These are phyloP conservation scores for Ennomos fuscantarius DNA, from an alignment of 2,888 invertebrate species.

Conservation along the genomic window DNA sequence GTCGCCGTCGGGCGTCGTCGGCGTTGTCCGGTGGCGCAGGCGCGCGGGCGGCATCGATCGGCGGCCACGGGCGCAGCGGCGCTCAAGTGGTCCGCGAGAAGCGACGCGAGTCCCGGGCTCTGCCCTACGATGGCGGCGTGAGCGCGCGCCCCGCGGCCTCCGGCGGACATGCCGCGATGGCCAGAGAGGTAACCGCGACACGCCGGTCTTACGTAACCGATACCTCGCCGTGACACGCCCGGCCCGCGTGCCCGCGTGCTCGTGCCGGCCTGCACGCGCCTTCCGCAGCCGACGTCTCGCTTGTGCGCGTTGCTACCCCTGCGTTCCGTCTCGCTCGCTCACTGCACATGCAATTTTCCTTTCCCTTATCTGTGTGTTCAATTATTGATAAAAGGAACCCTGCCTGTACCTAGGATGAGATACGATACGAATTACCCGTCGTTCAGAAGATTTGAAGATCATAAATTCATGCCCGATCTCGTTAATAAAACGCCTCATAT, in stretches of 20 bases:
- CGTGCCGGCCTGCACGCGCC: constrained; percentile 12
- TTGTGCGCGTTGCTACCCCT: constrained; percentile 26
- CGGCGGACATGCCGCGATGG: constrained; percentile 89
- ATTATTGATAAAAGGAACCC: constrained; percentile 32
- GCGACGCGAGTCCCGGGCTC: constrained; percentile 78
- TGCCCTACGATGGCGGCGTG: constrained; percentile 83
- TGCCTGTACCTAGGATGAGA: constrained; percentile 33
- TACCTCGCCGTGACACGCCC: constrained; percentile 15
- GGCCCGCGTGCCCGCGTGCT: constrained; percentile 13
- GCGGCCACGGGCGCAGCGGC: constrained; percentile 72
- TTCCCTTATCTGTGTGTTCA: constrained; percentile 58
- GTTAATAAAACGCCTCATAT: constrained; percentile 14
- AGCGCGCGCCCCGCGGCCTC: constrained; percentile 84
- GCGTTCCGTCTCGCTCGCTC: constrained; percentile 59
- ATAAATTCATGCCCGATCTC: constrained; percentile 7
- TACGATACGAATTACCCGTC: background rate
- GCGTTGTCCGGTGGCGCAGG: constrained; percentile 56
- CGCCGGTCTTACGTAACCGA: constrained; percentile 66
- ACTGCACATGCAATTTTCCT: constrained; percentile 75
- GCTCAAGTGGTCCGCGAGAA: constrained; percentile 73
- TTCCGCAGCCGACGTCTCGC: no score
- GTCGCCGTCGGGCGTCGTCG: constrained; percentile 46
- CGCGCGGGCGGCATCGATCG: constrained; percentile 68
- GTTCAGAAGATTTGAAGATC: background rate
- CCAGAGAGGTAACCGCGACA: constrained; percentile 87